Evolutionary conservation across 2,888 invertebrate genomes (phyloP).

Genomic region (Geophilus truncorum): DNA sequence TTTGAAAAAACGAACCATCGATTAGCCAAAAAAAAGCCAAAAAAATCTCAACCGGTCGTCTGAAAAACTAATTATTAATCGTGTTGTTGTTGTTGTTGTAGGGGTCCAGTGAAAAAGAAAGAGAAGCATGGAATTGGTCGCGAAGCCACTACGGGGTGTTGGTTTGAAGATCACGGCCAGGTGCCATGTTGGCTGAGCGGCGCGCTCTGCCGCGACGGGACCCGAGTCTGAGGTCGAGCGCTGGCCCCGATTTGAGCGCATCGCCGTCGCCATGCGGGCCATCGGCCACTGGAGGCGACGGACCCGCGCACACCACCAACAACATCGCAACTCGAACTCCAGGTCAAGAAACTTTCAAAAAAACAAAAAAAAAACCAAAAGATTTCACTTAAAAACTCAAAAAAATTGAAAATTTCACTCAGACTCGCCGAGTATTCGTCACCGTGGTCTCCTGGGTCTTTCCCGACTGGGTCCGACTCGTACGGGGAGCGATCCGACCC

Average conservation of each 20-base stretch:
- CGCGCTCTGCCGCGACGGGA: slow-evolving; percentile 38
- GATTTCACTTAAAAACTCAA: not conserved
- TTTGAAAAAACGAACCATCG: not conserved
- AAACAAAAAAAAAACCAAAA: not conserved
- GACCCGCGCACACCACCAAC: not conserved
- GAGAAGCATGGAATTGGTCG: not conserved
- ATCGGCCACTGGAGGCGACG: not conserved
- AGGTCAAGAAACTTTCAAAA: not conserved
- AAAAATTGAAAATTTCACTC: too few relatives aligned
- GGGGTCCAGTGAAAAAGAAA: not conserved
- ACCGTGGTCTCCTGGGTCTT: slow-evolving; percentile 27
- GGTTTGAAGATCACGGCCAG: not conserved
- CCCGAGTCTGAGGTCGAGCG: slow-evolving; percentile 37
- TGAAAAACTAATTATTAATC: too few relatives aligned
- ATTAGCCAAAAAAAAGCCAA: not conserved
- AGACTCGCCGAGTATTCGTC: not conserved
- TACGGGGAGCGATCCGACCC: slow-evolving; percentile 37
- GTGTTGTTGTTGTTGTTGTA: too few relatives aligned
- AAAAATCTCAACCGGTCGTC: too few relatives aligned
- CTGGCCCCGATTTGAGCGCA: slow-evolving; percentile 37
- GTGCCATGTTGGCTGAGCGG: slow-evolving; percentile 37
- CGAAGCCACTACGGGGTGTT: not conserved
- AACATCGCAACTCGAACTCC: not conserved
- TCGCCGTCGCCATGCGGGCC: slow-evolving; percentile 25
- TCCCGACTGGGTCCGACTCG: slow-evolving; percentile 31